Base-by-base conservation (phyloP, 2,797 vertebrate genomes). In the Mus caroli region DNA sequence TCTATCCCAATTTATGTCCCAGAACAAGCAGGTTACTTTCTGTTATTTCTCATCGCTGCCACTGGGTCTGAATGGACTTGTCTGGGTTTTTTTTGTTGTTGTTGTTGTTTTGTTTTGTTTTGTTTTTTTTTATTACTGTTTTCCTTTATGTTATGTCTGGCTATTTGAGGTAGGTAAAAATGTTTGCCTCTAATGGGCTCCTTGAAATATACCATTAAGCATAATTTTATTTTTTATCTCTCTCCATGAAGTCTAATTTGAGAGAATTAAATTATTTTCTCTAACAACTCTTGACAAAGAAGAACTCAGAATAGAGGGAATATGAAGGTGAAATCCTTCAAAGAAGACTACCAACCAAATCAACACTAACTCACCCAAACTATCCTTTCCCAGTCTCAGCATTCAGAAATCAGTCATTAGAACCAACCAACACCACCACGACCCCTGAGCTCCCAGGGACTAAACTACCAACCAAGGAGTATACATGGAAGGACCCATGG, bases 201-300 rank as follows among this genome's bases (percentile, higher is more conserved):
- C 82, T 86, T 52, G n/a, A 92, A 80, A 77, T 52, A 52, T 46
- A 83, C 10, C 12, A 75, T 75, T 94, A 87, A 67, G 73, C 75
- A 3, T 76, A 50, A 52, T 94, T 86, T 94, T 91, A 46, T 56
- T 76, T 93, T 95, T 82, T 92, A 82, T 88, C 58, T 94, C 26
- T 82, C 54, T 5, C 34, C 22, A 75, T 82, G 75, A 96, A 84
- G 92, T 85, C 24, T 26, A 90, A 43, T 92, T 94, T 7, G 83
- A 28, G 46, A 94, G 6, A 96, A 54, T 85, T 88, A 73, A 83
- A 84, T 92, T 88, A 91, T 95, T 88, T 90, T 87, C 17, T 91
- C 19, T 83, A 34, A 88, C n/a, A 90, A 85, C 28, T 24, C 14
- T 90, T 94, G 60, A 85, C 58, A 93, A 73, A 93, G 19, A 93